These are phyloP conservation scores for Pegoplata infirma DNA, from an alignment of 2,888 invertebrate genomes.

Conservation along the genomic window DNA sequence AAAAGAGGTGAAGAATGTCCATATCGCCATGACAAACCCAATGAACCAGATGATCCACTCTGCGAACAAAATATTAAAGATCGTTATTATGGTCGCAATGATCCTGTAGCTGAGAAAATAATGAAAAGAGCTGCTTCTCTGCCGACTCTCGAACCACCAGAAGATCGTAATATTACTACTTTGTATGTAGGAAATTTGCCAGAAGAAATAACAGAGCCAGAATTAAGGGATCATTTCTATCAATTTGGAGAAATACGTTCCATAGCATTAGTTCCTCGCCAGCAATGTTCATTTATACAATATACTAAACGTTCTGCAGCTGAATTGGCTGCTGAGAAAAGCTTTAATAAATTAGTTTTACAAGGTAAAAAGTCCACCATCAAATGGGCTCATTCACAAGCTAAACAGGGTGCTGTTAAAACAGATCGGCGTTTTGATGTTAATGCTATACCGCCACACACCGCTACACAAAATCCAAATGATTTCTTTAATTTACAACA, in stretches of 20 bases:
- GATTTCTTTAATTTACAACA: constrained; percentile 82
- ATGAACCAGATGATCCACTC: constrained; percentile 95
- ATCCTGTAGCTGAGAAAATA: constrained; percentile 95
- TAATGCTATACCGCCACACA: constrained; percentile 88
- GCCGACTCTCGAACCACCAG: constrained; percentile 96
- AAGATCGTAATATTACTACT: constrained; percentile 97
- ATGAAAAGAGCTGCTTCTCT: constrained; percentile 92
- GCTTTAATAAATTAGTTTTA: constrained; percentile 92
- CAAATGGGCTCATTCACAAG: constrained; percentile 99
- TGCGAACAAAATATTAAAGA: constrained; percentile 96
- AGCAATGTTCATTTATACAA: constrained; percentile 98
- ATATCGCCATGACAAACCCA: constrained; percentile 94
- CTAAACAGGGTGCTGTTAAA: constrained; percentile 81
- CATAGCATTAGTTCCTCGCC: constrained; percentile 93
- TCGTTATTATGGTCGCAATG: constrained; percentile 93
- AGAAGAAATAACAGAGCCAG: constrained; percentile 91
- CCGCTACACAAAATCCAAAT: constrained; percentile 80
- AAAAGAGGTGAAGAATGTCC: constrained; percentile 96
- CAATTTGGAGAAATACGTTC: constrained; percentile 99
- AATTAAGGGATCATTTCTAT: constrained; percentile 97
- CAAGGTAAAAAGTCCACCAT: constrained; percentile 95
- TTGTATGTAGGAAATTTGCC: constrained; percentile 98
- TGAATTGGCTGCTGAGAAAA: constrained; percentile 95
- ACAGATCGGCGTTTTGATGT: constrained; percentile 82
- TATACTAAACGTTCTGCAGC: constrained; percentile 94